These are phyloP conservation scores for Helicoverpa zea DNA, from an alignment of 1,140 invertebrate genomes.

Conservation along the genomic window DNA sequence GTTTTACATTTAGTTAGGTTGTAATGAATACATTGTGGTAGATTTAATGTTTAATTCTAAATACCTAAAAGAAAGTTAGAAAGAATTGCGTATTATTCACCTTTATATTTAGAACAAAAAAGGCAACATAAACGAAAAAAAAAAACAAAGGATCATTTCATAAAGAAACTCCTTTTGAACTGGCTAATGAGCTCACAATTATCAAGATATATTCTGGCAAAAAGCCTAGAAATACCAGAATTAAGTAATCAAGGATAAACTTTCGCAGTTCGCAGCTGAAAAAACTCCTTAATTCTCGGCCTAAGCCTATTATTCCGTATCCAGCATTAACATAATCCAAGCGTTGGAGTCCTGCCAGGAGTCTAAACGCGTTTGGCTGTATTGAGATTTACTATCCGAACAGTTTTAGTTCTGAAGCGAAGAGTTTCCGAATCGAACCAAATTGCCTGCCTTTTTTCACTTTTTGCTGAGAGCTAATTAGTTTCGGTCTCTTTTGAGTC, in stretches of 20 bases:
- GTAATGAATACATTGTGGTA: too few relatives aligned
- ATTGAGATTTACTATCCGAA: constrained; percentile 67
- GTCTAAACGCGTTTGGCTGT: constrained; percentile 58
- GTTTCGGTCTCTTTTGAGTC: constrained; percentile 33
- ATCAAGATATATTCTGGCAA: neutral
- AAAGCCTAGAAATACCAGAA: constrained; percentile 23
- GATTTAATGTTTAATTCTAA: too few relatives aligned
- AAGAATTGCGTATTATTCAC: too few relatives aligned
- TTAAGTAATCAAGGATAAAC: constrained; percentile 27
- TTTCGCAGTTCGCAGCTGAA: constrained; percentile 11
- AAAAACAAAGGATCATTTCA: neutral
- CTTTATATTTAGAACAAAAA: neutral
- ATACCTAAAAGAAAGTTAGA: too few relatives aligned
- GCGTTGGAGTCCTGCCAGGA: constrained; percentile 55
- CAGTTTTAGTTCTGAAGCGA: constrained; percentile 40
- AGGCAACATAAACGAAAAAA: neutral
- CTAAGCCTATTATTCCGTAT: constrained; percentile 41
- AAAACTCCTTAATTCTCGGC: constrained; percentile 31
- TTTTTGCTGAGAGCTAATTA: constrained; percentile 38
- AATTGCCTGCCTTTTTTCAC: constrained; percentile 41
- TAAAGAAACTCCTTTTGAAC: constrained; percentile 5
- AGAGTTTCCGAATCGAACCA: constrained; percentile 47
- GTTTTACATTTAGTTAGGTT: too few relatives aligned
- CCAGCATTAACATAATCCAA: constrained; percentile 26
- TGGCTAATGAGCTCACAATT: constrained; percentile 19